These are phyloP conservation scores for Drosophila macrospina DNA, from an alignment of 2,888 invertebrate genomes.

Conservation along the genomic window DNA sequence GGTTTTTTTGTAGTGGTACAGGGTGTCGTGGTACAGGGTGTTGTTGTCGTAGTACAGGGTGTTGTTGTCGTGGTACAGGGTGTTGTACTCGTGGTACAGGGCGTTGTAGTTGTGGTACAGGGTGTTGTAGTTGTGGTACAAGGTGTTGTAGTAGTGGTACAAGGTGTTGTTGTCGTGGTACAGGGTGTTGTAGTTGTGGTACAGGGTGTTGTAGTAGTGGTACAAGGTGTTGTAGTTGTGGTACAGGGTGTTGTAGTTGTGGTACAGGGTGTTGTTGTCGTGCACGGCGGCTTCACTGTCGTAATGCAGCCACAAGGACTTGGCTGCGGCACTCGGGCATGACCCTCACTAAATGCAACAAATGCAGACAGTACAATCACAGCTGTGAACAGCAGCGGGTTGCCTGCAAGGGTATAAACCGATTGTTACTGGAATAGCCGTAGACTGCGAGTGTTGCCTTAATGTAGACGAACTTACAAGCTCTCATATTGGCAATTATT, in stretches of 20 bases:
- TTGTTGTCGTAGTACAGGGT: neutral
- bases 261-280: neutral
- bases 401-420: slow-evolving; percentile 37
- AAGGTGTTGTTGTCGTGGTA: neutral
- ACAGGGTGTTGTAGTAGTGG: neutral
- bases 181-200: too few species aligned
- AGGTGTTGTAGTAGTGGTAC: slow-evolving; percentile 3
- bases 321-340: slow-evolving; percentile 6
- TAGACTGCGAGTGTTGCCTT: neutral
- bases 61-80: neutral
- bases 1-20: slow-evolving; percentile 4
- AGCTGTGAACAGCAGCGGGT: slow-evolving; percentile 36
- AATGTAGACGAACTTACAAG: slow-evolving; percentile 40
- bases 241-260: slow-evolving; percentile 3
- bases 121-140: slow-evolving; percentile 6
- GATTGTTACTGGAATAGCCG: neutral
- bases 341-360: slow-evolving; percentile 10
- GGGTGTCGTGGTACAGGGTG: slow-evolving; percentile 1
- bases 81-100: neutral
- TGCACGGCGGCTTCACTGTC: neutral
- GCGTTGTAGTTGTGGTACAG: neutral
- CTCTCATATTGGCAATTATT: slow-evolving; percentile 43
- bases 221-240: too few species aligned
- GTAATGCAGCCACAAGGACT: neutral
- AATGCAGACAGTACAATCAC: slow-evolving; percentile 41